Conservation (phyloP, 1,140 invertebrate species). For the Pseudomyrmex gracilis region DNA sequence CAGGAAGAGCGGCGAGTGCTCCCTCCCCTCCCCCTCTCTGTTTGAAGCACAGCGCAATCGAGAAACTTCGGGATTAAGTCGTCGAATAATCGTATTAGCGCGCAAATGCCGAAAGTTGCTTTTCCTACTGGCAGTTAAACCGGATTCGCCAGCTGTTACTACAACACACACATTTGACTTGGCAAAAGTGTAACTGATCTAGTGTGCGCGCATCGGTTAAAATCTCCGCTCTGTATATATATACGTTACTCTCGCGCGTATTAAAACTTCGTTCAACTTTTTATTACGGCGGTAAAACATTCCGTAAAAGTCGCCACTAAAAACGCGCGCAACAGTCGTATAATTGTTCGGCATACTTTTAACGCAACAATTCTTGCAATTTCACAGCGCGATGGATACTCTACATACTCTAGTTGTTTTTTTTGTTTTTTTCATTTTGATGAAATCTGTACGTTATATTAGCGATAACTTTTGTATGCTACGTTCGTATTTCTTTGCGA, state of each 20-base stretch:
- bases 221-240: not conserved
- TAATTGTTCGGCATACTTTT: not conserved
- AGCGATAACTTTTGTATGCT: no score
- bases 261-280: constrained; percentile 12
- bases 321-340: not conserved
- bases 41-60: not conserved
- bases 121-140: constrained; percentile 20
- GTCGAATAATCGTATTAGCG: constrained; percentile 45
- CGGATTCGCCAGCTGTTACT: not conserved
- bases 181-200: constrained; percentile 2
- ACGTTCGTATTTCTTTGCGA: no score
- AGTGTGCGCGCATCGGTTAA: not conserved
- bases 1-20: not conserved
- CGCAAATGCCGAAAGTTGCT: constrained; percentile 29
- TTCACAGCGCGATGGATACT: no score
- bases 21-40: no score
- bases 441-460: no score
- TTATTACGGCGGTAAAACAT: not conserved
- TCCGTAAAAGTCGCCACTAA: not conserved
- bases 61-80: constrained; percentile 46
- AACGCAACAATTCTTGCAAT: no score
- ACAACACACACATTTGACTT: not conserved
- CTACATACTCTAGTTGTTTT: no score
- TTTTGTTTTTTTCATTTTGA: no score
- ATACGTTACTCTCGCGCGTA: not conserved